Conservation (phyloP, 2,888 invertebrate species). For the Agriopis marginaria region DNA sequence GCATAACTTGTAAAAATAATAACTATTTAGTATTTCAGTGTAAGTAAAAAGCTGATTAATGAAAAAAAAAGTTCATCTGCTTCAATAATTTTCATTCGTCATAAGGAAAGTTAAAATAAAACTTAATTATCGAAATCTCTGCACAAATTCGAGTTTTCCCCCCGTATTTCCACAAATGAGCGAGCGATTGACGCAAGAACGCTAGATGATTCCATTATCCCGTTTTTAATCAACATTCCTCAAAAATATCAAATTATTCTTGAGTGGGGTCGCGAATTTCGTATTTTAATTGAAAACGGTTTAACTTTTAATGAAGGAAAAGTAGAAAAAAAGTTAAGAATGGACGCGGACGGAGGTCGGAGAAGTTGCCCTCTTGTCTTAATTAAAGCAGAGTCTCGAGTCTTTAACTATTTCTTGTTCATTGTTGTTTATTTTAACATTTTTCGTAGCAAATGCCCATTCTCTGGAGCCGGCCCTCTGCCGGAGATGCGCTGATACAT, state of each 20-base stretch:
- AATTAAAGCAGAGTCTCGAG: conserved; percentile 58
- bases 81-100: neutral
- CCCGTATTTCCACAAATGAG: conserved; percentile 18
- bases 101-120: conserved; percentile 6
- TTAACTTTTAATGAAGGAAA: conserved; percentile 71
- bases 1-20: neutral
- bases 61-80: neutral
- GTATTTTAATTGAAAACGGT: conserved; percentile 72
- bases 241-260: conserved; percentile 46
- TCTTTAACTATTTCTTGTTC: conserved; percentile 58
- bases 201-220: conserved; percentile 37
- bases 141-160: neutral
- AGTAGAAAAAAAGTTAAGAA: conserved; percentile 62
- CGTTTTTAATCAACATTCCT: conserved; percentile 44
- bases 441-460: conserved; percentile 34
- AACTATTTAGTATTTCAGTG: neutral
- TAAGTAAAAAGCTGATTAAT: neutral
- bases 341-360: conserved; percentile 46
- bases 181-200: conserved; percentile 28
- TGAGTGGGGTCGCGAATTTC: conserved; percentile 48
- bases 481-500: conserved; percentile 6
- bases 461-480: neutral
- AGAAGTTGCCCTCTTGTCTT: conserved; percentile 55
- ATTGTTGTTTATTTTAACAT: conserved; percentile 60
- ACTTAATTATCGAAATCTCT: conserved; percentile 6